Percentiles rank a stretch among this genome's conserved stretches.
Evolutionary conservation across 2,888 invertebrate species (phyloP).

Genomic region (Rhagonycha lutea): DNA sequence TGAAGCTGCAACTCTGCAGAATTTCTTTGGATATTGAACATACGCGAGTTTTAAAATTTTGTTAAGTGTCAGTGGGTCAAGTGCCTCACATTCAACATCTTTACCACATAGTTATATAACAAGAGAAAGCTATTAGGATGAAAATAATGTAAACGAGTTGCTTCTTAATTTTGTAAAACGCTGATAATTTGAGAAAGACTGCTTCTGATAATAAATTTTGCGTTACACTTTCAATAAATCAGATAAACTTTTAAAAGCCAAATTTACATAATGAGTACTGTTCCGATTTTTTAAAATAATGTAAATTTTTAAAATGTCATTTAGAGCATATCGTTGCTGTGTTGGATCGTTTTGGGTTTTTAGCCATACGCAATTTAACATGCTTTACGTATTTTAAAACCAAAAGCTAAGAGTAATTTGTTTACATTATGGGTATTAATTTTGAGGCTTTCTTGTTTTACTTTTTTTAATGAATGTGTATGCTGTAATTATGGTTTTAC

Average conservation of each 20-base stretch:
- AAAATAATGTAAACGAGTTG: background rate
- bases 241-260: background rate
- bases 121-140: background rate
- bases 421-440: background rate
- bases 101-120: background rate
- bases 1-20: background rate
- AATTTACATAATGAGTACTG: background rate
- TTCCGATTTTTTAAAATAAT: background rate
- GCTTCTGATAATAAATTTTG: background rate
- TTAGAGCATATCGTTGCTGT: background rate
- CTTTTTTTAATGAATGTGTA: background rate
- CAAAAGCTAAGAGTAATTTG: background rate
- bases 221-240: background rate
- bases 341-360: background rate
- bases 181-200: background rate
- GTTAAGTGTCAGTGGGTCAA: background rate
- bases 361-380: background rate
- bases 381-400: constrained; percentile 1
- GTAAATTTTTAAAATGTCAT: background rate
- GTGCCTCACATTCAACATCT: background rate
- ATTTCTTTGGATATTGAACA: background rate
- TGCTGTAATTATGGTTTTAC: background rate
- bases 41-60: background rate
- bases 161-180: background rate
- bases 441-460: background rate